Evolutionary conservation across 2,888 invertebrate species (phyloP).

Genomic region (Trissoscelio sp.): DNA sequence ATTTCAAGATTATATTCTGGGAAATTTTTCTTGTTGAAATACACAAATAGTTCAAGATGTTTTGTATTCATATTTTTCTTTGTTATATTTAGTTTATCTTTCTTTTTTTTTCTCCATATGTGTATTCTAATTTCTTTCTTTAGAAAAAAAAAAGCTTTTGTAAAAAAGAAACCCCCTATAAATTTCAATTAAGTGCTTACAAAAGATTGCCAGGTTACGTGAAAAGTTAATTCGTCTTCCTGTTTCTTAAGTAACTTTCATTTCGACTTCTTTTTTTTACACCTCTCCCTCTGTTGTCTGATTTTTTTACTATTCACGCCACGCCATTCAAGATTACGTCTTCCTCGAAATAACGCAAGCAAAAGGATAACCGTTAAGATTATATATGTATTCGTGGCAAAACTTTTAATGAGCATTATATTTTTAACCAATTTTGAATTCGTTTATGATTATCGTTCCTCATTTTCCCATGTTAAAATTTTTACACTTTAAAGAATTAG

Average conservation of each 20-base stretch:
- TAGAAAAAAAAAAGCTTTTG: neutral
- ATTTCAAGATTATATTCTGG: too few species aligned
- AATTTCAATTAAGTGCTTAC: conserved; percentile 38
- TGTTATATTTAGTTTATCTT: neutral
- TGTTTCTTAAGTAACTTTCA: conserved; percentile 24
- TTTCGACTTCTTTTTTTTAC: conserved; percentile 9
- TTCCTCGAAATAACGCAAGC: conserved; percentile 14
- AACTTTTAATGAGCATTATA: conserved; percentile 29
- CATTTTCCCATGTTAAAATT: conserved; percentile 6
- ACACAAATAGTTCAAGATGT: too few species aligned
- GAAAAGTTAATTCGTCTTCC: conserved; percentile 32
- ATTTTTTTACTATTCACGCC: conserved; percentile 34
- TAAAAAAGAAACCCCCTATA: conserved; percentile 20
- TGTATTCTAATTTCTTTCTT: neutral
- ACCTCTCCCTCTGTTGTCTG: neutral
- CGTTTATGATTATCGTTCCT: conserved; percentile 21
- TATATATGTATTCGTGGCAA: conserved; percentile 10
- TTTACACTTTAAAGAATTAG: neutral
- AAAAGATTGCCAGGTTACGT: conserved; percentile 7
- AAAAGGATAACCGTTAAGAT: conserved; percentile 14
- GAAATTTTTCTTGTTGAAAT: too few species aligned
- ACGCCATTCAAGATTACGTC: conserved; percentile 34
- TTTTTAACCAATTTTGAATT: conserved; percentile 23
- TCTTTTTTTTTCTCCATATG: neutral
- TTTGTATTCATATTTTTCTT: too few species aligned